Evolutionary conservation across 2,888 invertebrate genomes (phyloP).

Genomic region (Apamea monoglypha): DNA sequence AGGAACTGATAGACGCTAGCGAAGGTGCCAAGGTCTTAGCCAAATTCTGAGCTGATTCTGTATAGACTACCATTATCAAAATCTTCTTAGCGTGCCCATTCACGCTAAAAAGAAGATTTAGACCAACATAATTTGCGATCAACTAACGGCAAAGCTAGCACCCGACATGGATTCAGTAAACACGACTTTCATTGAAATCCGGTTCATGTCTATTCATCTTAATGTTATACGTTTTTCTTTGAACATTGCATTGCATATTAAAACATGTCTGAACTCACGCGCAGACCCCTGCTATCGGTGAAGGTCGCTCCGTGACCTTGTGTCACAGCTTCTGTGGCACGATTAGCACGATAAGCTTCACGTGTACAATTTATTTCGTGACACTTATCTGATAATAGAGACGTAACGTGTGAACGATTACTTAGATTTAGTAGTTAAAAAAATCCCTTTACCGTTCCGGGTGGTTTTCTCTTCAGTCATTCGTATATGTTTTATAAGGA

Average conservation of each 20-base stretch:
- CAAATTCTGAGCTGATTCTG: too few species aligned
- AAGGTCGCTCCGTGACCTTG: slow-evolving; percentile 8
- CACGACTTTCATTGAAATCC: not conserved
- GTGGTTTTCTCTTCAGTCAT: not conserved
- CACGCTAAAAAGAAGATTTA: too few species aligned
- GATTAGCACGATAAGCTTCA: slow-evolving; percentile 3
- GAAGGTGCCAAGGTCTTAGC: too few species aligned
- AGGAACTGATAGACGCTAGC: too few species aligned
- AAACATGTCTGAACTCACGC: not conserved
- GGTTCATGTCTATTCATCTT: not conserved
- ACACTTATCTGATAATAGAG: not conserved
- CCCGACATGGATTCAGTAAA: not conserved
- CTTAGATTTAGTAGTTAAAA: too few species aligned
- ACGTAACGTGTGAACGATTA: not conserved
- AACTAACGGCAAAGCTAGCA: not conserved
- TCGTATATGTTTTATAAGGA: not conserved
- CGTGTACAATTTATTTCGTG: not conserved
- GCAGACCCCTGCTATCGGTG: not conserved
- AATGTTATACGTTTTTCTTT: not conserved
- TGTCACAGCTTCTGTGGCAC: slow-evolving; percentile 10
- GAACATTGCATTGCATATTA: not conserved
- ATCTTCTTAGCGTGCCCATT: too few species aligned
- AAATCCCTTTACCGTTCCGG: not conserved
- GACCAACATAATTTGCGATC: too few species aligned
- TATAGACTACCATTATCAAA: too few species aligned